A percentile compares a stretch with the other conserved stretches of the same genome.
These are phyloP conservation scores for Andricus curvator DNA, from an alignment of 2,888 invertebrate genomes.

Conservation along the genomic window DNA sequence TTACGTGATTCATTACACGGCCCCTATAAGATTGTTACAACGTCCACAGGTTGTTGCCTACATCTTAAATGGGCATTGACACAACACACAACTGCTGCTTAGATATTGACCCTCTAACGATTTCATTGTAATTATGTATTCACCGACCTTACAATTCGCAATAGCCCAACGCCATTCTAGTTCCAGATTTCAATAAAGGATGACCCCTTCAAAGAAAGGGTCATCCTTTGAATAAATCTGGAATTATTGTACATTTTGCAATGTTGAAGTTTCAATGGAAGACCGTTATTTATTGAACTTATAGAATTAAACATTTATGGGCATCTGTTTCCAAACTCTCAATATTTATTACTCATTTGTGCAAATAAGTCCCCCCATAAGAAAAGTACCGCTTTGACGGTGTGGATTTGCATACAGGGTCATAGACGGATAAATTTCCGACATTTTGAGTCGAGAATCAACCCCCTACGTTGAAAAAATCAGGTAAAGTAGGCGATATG, in stretches of 20 bases:
- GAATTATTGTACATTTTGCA: constrained; percentile 10
- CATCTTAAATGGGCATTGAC: constrained; percentile 56
- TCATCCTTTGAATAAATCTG: background rate
- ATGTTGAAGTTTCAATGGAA: constrained; percentile 13
- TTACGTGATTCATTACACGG: too few species aligned
- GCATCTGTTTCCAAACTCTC: background rate
- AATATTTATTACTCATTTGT: background rate
- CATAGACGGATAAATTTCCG: too few species aligned
- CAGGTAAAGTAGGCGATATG: too few species aligned
- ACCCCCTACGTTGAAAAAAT: too few species aligned
- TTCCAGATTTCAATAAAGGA: constrained; percentile 22
- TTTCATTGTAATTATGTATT: constrained; percentile 52
- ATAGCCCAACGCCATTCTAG: constrained; percentile 10
- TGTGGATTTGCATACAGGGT: too few species aligned
- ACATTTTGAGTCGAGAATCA: too few species aligned
- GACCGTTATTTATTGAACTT: constrained; percentile 4
- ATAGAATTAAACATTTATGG: constrained; percentile 4
- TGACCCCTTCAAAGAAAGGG: background rate
- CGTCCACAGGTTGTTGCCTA: constrained; percentile 39
- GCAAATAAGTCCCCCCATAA: too few species aligned
- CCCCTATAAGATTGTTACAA: constrained; percentile 53
- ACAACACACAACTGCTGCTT: constrained; percentile 12
- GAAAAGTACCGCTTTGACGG: too few species aligned
- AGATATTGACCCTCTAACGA: constrained; percentile 47
- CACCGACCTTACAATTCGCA: constrained; percentile 2